A percentile compares a stretch with the other conserved stretches of the same genome.
phyloP scores from a whole-genome alignment of 2,113 vertebrate species.

The Axis porcinus region DNA sequence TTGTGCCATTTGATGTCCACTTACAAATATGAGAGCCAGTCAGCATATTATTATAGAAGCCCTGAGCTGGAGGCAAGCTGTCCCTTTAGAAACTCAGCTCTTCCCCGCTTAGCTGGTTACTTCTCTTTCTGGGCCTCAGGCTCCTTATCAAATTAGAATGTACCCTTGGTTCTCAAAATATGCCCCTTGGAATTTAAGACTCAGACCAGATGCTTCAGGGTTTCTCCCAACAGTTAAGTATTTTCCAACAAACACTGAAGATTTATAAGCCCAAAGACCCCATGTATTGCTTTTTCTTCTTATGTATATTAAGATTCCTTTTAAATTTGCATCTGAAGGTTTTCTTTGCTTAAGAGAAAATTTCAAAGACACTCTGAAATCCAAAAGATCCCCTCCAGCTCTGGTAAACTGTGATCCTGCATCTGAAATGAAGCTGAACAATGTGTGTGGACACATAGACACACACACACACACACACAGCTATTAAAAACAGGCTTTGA shows the following conservation, averaged over 20 bases:
- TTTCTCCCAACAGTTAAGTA: not conserved
- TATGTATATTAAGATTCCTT: not conserved
- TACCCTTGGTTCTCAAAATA: not conserved
- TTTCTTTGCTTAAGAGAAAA: not conserved
- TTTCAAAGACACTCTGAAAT: not conserved
- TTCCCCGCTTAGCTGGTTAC: not conserved
- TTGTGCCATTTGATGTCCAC: not conserved
- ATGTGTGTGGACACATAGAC: not conserved
- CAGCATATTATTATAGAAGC: not conserved
- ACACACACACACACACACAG: not conserved
- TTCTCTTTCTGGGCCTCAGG: not conserved
- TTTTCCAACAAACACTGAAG: not conserved
- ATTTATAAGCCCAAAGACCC: not conserved
- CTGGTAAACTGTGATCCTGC: not conserved
- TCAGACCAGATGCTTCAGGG: not conserved
- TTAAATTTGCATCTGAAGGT: not conserved
- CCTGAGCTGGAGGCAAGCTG: not conserved
- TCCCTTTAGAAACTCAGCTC: not conserved
- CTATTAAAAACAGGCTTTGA: slow-evolving; percentile 22
- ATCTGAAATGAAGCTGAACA: not conserved
- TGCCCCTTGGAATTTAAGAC: not conserved
- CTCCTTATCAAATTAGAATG: not conserved
- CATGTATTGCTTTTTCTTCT: not conserved
- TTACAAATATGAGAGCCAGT: not conserved
- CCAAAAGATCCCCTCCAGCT: not conserved